Percentiles rank a stretch among this genome's conserved stretches.
These are phyloP conservation scores for Trichogramma pretiosum DNA, from an alignment of 1,140 invertebrate species.

Conservation along the genomic window DNA sequence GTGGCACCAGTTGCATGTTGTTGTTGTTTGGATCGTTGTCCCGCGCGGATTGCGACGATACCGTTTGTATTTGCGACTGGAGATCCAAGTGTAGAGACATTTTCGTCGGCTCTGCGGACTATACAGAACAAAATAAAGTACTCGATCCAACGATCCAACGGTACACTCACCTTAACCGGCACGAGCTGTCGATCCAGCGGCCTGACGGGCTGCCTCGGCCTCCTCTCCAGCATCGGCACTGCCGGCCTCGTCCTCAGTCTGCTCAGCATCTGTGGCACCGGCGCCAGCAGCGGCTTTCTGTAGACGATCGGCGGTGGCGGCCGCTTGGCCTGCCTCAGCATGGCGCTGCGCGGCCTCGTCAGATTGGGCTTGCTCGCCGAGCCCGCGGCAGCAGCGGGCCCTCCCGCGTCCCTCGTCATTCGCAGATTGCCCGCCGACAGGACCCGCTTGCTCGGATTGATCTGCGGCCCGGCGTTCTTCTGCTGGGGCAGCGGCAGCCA, in stretches of 20 bases:
- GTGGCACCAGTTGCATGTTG: not conserved
- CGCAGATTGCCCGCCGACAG: constrained; percentile 17
- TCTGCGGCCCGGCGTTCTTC: constrained; percentile 16
- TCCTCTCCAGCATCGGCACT: not conserved
- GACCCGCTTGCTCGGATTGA: constrained; percentile 1
- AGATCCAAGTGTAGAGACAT: constrained; percentile 31
- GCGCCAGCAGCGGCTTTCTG: constrained; percentile 5
- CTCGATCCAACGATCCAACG: no score
- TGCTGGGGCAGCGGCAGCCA: constrained; percentile 28
- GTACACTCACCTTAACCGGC: not conserved
- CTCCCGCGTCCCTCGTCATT: not conserved
- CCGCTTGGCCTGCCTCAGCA: constrained; percentile 16
- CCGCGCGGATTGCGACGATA: constrained; percentile 5
- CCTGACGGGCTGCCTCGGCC: constrained; percentile 1
- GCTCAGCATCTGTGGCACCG: constrained; percentile 2
- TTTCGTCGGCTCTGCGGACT: constrained; percentile 17
- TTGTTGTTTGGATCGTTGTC: no score
- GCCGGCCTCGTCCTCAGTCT: constrained; percentile 17
- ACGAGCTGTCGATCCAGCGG: not conserved
- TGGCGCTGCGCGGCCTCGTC: constrained; percentile 7
- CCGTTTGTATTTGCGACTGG: constrained; percentile 26
- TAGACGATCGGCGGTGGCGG: constrained; percentile 10
- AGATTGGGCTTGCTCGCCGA: no score
- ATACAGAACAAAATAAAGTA: no score
- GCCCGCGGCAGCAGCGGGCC: not conserved